Evolutionary conservation across 92 coral and sea anemone species (phyloP), one percentile per base, ranked within the genome.

Genomic region (Pocillopora meandrina): DNA sequence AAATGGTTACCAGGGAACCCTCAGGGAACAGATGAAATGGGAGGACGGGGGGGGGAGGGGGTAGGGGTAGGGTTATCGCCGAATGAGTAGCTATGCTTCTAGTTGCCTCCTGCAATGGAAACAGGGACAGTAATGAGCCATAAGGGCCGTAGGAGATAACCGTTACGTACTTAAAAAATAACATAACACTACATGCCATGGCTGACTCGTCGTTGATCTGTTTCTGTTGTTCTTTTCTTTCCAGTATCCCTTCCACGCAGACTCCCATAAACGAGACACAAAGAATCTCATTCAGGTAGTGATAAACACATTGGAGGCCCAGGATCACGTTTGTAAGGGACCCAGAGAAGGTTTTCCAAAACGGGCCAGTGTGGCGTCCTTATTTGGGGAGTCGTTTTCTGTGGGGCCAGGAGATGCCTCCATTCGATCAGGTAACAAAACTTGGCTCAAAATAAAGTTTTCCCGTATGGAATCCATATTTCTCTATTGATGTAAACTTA

Each of bases 321-420:
- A 97, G 83, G 91, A 97, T 87, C 99, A 97, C 83, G 92, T 92
- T 82, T 97, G 99, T 74, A 91, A 97, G 47, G 93, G 95, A 61
- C 94, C 98, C 59, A 92, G 90, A 81, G 89, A 91, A 42, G 92
- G 92, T 60, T 87, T 78, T 56, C 85, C 80, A 16, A 87, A 89
- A 68, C 88, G 95, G 16, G 87, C 85, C 19, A 94, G 98, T 76
- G 68, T 90, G 42, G 93, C 92, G n/a, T 85, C 91, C 69, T 62
- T 90, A 42, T 82, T 73, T 68, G 93, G 85, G 72, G 92, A 94
- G 52, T 73, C 86, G 9, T 47, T 74, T 5, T 2, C 72, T 18
- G 55, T 74, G 34, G 86, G 80, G 18, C 20, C 86, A 62, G 86
- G 80, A 21, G 86, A 83, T 35, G 14, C 21, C 2, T 59, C 56